Evolutionary conservation across 2,113 vertebrate species (phyloP).

Genomic region (Plecotus auritus): DNA sequence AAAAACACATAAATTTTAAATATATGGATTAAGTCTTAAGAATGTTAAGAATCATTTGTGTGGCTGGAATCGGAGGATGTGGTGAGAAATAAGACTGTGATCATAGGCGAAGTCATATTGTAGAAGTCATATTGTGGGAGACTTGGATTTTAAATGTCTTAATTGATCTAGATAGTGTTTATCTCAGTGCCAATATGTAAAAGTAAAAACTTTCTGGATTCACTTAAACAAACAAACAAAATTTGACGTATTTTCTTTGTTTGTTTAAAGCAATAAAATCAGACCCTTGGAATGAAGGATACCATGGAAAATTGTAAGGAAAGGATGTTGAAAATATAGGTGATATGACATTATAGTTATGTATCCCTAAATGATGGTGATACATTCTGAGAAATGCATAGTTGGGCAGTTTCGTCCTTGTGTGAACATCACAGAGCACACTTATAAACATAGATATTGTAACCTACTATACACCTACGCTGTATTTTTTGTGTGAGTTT

Average conservation of each 20-base stretch:
- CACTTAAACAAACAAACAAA: neutral
- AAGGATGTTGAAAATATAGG: neutral
- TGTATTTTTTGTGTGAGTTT: no score
- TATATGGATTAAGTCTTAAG: neutral
- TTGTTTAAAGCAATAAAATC: neutral
- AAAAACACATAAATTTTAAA: neutral
- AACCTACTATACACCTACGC: neutral
- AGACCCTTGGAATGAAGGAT: neutral
- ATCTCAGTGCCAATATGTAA: neutral
- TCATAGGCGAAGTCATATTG: neutral
- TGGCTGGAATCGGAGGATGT: neutral
- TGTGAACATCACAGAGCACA: neutral
- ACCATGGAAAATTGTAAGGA: neutral
- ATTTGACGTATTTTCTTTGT: neutral
- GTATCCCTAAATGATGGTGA: neutral
- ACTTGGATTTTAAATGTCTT: neutral
- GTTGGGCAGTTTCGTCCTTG: neutral
- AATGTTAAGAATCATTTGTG: neutral
- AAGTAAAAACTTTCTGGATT: neutral
- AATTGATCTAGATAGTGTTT: neutral
- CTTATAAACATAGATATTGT: neutral
- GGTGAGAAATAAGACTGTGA: neutral
- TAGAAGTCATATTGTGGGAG: neutral
- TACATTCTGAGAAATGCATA: neutral
- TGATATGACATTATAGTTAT: neutral